These are phyloP conservation scores for Odontomyia ornata DNA, from an alignment of 2,888 invertebrate species.

Conservation along the genomic window DNA sequence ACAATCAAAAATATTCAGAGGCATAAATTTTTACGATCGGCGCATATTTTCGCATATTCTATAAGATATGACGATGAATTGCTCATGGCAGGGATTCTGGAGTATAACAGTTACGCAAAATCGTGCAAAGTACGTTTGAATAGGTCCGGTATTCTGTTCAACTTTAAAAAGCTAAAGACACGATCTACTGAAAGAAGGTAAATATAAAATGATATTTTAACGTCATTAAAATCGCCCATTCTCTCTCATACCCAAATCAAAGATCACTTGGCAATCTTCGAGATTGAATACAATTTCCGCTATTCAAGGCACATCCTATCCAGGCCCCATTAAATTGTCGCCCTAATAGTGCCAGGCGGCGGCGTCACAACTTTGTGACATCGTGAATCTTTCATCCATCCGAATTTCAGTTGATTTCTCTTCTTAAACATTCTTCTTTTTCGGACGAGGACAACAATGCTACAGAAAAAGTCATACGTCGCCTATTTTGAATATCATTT, in stretches of 20 bases:
- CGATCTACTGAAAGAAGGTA: too few species aligned
- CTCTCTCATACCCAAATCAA: too few species aligned
- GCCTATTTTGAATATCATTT: slow-evolving; percentile 47
- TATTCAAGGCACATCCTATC: too few species aligned
- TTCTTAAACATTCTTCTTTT: neutral
- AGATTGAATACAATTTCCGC: too few species aligned
- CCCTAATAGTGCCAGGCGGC: too few species aligned
- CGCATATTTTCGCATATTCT: slow-evolving; percentile 49
- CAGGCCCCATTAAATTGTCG: too few species aligned
- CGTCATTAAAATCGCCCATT: too few species aligned
- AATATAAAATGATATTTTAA: too few species aligned
- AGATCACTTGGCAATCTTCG: too few species aligned
- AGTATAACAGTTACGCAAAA: neutral
- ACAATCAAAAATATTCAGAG: slow-evolving; percentile 50
- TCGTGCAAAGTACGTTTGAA: neutral
- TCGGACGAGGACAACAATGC: neutral
- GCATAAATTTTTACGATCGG: slow-evolving; percentile 49
- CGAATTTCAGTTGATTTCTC: neutral
- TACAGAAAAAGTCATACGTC: neutral
- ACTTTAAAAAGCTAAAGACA: too few species aligned
- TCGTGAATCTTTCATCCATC: neutral
- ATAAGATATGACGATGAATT: slow-evolving; percentile 31
- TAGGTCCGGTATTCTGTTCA: too few species aligned
- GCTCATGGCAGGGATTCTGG: neutral
- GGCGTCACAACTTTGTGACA: neutral